Percentiles rank a stretch among this genome's conserved stretches.
These are phyloP conservation scores for Rhodeus uyekii DNA, from an alignment of 2,797 vertebrate species.

Conservation along the genomic window DNA sequence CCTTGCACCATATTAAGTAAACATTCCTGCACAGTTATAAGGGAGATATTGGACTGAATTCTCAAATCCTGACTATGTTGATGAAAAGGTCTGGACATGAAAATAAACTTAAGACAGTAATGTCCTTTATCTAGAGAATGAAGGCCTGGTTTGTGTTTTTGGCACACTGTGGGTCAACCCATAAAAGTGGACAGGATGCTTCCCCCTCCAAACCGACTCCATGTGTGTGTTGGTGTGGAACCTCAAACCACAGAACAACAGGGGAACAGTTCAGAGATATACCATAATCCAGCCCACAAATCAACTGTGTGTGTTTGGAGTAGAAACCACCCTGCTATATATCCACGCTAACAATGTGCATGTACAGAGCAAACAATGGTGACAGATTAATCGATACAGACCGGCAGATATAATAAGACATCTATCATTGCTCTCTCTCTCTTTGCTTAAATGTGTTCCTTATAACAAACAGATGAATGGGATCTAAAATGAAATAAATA, in stretches of 20 bases:
- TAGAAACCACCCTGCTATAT: conserved; percentile 29
- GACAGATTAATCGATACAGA: conserved; percentile 39
- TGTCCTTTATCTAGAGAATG: conserved; percentile 18
- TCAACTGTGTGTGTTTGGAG: conserved; percentile 34
- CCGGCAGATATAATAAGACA: conserved; percentile 43
- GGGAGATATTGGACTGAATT: not conserved
- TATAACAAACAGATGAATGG: conserved; percentile 26
- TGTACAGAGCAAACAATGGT: conserved; percentile 8
- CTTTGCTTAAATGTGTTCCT: conserved; percentile 1
- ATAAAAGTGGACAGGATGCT: conserved; percentile 33
- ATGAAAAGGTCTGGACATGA: conserved; percentile 4
- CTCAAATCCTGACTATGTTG: not conserved
- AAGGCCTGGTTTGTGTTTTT: conserved; percentile 38
- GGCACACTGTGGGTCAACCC: not conserved
- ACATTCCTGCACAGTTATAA: not conserved
- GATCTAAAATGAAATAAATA: conserved; percentile 27
- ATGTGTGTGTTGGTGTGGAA: conserved; percentile 52
- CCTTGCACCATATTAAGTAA: not conserved
- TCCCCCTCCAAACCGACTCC: conserved; percentile 46
- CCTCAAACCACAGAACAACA: conserved; percentile 37
- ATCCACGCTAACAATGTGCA: conserved; percentile 22
- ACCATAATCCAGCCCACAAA: conserved; percentile 41
- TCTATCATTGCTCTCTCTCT: conserved; percentile 20
- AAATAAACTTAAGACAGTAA: conserved; percentile 3
- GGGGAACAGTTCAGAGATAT: conserved; percentile 30